Base-by-base conservation (phyloP, 2,888 invertebrate genomes). In the Cheiracanthium punctorium region DNA sequence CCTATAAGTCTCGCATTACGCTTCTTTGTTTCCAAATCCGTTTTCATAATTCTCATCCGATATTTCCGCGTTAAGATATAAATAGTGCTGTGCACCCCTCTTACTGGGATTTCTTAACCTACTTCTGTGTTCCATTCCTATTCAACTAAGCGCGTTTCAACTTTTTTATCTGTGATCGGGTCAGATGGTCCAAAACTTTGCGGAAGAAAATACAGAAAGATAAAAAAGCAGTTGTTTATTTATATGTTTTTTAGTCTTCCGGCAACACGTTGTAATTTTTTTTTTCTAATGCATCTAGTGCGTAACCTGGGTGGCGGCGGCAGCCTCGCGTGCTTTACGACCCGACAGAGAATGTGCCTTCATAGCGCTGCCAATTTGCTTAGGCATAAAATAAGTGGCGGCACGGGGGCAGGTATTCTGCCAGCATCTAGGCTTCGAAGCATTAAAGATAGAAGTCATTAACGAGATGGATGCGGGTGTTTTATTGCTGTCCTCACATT, bases 21-120 rank as follows among this genome's bases (percentile, higher is more conserved):
- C 14, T 67, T 67, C 65, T 67, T 67, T 67, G 65, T 67, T 67
- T 67, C 65, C 65, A 67, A 67, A 67, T 67, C 30, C 29, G 65
- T 67, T 48, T 32, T 67, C 65, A 67, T 67, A 67, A 30, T 67
- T 14, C n/a, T 67, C 65, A 48, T 32, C 65, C 65, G 65, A 67
- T 67, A 67, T 67, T 67, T 67, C 65, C 65, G 65, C 65, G 30
- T 67, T 67, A 67, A 1, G 65, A 32, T 67, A 67, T 17, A 67
- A 67, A 67, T 67, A 67, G 65, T 30, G 65, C 8, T 14, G 30
- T n/a, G 65, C 1, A 32, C 65, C 65, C 30, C 43, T 17, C 43
- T n/a, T 17, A 48, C 43, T 17, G 65, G 14, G 30, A 67, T 67
- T 67, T 67, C 65, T 67, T 67, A 67, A 67, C 65, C 65, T 67